These are phyloP conservation scores for Daboia siamensis DNA, from an alignment of 2,113 vertebrate species.

Conservation along the genomic window DNA sequence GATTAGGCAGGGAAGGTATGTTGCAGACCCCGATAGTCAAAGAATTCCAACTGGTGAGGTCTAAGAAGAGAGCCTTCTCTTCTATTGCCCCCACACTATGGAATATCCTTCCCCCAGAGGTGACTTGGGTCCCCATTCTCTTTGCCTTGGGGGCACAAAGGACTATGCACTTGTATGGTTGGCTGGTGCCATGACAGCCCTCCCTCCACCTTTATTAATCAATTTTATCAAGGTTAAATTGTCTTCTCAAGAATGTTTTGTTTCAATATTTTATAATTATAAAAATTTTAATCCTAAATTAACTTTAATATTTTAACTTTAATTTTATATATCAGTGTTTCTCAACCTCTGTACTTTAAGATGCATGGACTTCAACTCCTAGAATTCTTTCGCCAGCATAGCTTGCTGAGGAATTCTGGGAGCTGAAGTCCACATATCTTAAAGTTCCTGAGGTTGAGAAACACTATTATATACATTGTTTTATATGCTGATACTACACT, in stretches of 20 bases:
- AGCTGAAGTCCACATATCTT: neutral
- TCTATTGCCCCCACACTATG: neutral
- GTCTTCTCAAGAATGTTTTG: neutral
- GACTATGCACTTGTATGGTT: neutral
- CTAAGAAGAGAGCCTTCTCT: neutral
- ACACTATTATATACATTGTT: neutral
- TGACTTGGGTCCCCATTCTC: too few relatives aligned
- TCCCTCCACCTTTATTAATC: neutral
- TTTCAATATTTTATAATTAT: neutral
- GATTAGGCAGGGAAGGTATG: neutral
- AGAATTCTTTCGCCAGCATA: neutral
- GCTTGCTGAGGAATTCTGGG: neutral
- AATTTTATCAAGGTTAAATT: neutral
- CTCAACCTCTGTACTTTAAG: neutral
- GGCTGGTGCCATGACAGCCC: neutral
- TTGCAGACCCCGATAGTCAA: neutral
- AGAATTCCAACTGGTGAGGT: neutral
- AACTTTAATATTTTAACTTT: neutral
- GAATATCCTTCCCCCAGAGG: neutral
- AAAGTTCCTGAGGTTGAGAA: neutral
- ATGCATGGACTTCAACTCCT: neutral
- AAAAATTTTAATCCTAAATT: neutral
- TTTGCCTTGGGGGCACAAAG: neutral
- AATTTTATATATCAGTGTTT: neutral
- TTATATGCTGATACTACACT: neutral